Base-by-base conservation (phyloP, 2,888 invertebrate genomes). In the Melinopterus prodromus region DNA sequence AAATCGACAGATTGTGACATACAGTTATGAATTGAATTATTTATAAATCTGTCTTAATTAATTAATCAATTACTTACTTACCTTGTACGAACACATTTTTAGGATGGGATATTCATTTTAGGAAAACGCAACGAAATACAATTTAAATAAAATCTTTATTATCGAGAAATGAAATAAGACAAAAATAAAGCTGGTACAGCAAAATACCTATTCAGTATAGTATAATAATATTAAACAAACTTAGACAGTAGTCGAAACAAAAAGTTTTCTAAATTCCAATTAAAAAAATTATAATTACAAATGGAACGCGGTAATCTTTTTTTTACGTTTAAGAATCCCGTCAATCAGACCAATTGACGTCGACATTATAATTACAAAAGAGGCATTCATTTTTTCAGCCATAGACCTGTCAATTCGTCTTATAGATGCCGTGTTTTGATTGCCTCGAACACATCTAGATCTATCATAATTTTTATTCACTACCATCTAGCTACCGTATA, bases 251-350 rank as follows among this genome's bases (percentile, higher is more conserved):
- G 53, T 53, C 7, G 9, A 53, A 53, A 53, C 9, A 53, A 53
- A 2, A 26, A 53, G 9, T 53, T 71, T 71, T 70, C 26, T 36
- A 53, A 79, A 71, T 53, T 74, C 76, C 77, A 78, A 53, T 81
- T 84, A 83, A 84, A 84, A 82, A 84, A 84, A 83, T 85, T 83
- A 84, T 86, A 85, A 85, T 84, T 84, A 84, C 83, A 81, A 79
- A 84, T 82, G 83, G 83, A 83, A 84, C 82, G 80, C 83, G 5
- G 7, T 53, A 53, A 53, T 53, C 38, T 53, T 53, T 53, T 53
- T 53, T 53, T 53, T 53, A 83, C 35, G 69, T 69, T 37, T 80
- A 80, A 77, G 80, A 85, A 86, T 85, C 85, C 83, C 85, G 85
- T 86, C 86, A 86, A 84, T 86, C 86, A 84, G 78, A 80, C 82